Percentiles rank a stretch among this genome's conserved stretches.
Conservation (phyloP, 2,797 vertebrate genomes). For the Hypotaenidia philippensis region DNA sequence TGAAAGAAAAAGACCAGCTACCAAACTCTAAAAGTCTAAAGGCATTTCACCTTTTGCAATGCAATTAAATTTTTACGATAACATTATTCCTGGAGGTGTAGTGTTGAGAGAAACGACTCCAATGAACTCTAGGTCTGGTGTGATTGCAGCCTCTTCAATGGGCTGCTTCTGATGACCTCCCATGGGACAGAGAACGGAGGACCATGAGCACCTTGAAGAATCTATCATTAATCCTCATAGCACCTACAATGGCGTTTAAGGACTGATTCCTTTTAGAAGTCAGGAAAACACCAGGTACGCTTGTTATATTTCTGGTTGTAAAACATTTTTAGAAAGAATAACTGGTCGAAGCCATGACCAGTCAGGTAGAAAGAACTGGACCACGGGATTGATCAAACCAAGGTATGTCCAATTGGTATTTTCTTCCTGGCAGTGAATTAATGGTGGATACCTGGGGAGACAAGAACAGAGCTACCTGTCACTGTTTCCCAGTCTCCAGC, state of each 20-base stretch:
- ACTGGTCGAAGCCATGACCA: not conserved
- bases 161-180: not conserved
- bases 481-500: not conserved
- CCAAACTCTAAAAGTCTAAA: not conserved
- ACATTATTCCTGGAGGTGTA: not conserved
- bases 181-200: not conserved
- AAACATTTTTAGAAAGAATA: not conserved
- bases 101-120: not conserved
- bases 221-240: not conserved
- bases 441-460: not conserved
- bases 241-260: not conserved
- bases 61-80: not conserved
- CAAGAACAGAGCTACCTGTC: not conserved
- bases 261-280: not conserved
- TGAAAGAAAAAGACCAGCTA: not conserved
- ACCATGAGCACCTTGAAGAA: rapidly evolving
- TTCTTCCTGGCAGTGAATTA: not conserved
- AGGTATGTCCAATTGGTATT: not conserved
- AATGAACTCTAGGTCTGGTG: not conserved
- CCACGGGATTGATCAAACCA: not conserved
- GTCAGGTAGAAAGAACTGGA: not conserved
- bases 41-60: not conserved
- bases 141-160: not conserved
- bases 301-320: not conserved
- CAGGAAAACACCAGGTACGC: not conserved